A percentile compares a stretch with the other conserved stretches of the same genome.
Conservation (phyloP, 2,113 vertebrate species). For the Pseudonaja textilis region DNA sequence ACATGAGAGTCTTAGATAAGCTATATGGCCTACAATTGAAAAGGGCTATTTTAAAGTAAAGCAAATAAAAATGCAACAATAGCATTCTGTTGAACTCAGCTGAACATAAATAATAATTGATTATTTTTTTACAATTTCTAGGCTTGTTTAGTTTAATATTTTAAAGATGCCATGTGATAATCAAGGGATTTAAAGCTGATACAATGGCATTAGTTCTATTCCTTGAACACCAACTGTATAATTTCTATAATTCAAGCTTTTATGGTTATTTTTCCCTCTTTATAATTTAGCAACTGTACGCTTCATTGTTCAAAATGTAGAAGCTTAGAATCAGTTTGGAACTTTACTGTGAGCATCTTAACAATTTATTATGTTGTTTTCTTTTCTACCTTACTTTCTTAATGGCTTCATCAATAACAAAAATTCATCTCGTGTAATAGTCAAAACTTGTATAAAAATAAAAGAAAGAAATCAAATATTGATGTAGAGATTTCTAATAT, state of each 20-base stretch:
- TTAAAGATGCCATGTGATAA: neutral
- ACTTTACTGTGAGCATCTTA: neutral
- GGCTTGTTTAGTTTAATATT: neutral
- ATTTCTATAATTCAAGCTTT: neutral
- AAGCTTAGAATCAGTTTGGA: neutral
- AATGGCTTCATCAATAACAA: neutral
- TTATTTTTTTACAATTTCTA: neutral
- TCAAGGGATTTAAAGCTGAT: neutral
- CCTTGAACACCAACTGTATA: neutral
- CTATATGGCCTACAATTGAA: neutral
- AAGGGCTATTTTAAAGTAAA: neutral
- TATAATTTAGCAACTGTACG: neutral
- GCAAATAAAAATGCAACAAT: neutral
- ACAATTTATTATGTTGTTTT: neutral
- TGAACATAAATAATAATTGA: neutral
- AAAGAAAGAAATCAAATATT: conserved; percentile 4
- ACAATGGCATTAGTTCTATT: neutral
- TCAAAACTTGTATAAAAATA: neutral
- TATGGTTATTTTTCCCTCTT: neutral
- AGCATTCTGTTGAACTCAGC: neutral
- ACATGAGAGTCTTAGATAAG: neutral
- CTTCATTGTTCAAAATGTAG: neutral
- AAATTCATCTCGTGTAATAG: neutral
- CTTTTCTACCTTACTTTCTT: neutral
- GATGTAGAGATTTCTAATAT: neutral